Conservation (phyloP, 2,113 vertebrate genomes). For the Atractosteus spatula region DNA sequence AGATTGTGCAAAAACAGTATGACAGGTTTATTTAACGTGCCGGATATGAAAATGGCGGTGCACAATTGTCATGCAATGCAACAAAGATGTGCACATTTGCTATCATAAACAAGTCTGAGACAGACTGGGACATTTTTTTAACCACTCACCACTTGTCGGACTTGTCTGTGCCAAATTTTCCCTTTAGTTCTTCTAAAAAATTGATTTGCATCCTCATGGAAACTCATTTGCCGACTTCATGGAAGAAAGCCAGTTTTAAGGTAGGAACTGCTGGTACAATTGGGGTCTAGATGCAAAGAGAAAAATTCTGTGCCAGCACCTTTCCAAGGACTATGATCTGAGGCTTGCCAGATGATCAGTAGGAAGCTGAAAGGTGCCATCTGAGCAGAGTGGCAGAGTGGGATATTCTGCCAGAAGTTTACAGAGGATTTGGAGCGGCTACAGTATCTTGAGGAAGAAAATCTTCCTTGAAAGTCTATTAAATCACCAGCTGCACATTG, state of each 20-base stretch:
- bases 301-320: conserved; percentile 49
- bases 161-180: conserved; percentile 26
- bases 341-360: conserved; percentile 48
- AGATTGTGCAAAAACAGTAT: no score
- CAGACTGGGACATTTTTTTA: no score
- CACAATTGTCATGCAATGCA: not conserved
- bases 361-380: conserved; percentile 62
- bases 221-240: conserved; percentile 50
- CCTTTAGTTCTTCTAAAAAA: conserved; percentile 33
- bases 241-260: conserved; percentile 46
- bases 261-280: conserved; percentile 56
- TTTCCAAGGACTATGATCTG: conserved; percentile 47
- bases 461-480: conserved; percentile 67
- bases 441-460: conserved; percentile 48
- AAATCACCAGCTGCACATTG: conserved; percentile 71
- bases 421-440: conserved; percentile 64
- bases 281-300: conserved; percentile 46
- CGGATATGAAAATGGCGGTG: not conserved
- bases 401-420: conserved; percentile 56
- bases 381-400: conserved; percentile 54
- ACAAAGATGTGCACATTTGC: no score
- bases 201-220: conserved; percentile 48
- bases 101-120: no score
- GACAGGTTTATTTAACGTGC: no score
- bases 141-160: no score